These are phyloP conservation scores for Cephus runcator DNA, from an alignment of 2,888 invertebrate species.

Conservation along the genomic window DNA sequence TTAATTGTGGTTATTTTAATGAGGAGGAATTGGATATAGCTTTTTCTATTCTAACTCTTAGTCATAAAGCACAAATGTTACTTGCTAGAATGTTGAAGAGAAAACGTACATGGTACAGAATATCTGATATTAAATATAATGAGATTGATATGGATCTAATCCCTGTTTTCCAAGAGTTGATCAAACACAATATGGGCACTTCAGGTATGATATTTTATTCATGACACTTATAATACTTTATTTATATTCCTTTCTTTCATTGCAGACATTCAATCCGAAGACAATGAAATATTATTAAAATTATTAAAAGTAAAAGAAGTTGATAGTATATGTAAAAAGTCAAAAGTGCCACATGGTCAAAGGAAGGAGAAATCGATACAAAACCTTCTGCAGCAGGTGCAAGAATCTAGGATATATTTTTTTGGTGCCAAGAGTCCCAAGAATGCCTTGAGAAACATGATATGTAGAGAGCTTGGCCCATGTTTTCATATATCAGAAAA, in stretches of 20 bases:
- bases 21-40: slow-evolving; percentile 45
- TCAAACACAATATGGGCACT: slow-evolving; percentile 27
- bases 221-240: slow-evolving; percentile 12
- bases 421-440: slow-evolving; percentile 43
- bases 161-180: slow-evolving; percentile 36
- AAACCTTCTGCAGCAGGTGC: slow-evolving; percentile 37
- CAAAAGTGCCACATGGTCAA: slow-evolving; percentile 38
- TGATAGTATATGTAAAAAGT: slow-evolving; percentile 36
- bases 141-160: slow-evolving; percentile 38
- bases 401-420: slow-evolving; percentile 39
- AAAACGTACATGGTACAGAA: slow-evolving; percentile 44
- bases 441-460: slow-evolving; percentile 26
- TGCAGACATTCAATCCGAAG: slow-evolving; percentile 34
- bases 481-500: slow-evolving; percentile 43
- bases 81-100: slow-evolving; percentile 51
- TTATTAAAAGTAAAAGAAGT: slow-evolving; percentile 46
- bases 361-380: slow-evolving; percentile 36
- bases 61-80: slow-evolving; percentile 44
- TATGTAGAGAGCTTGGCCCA: slow-evolving; percentile 31
- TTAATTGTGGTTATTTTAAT: slow-evolving; percentile 57
- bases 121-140: slow-evolving; percentile 36
- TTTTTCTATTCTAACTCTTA: slow-evolving; percentile 43
- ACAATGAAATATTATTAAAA: slow-evolving; percentile 35
- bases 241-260: slow-evolving; percentile 11
- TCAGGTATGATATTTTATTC: slow-evolving; percentile 11